phyloP scores from a whole-genome alignment of 2,113 vertebrate species.

The Tragelaphus scriptus region DNA sequence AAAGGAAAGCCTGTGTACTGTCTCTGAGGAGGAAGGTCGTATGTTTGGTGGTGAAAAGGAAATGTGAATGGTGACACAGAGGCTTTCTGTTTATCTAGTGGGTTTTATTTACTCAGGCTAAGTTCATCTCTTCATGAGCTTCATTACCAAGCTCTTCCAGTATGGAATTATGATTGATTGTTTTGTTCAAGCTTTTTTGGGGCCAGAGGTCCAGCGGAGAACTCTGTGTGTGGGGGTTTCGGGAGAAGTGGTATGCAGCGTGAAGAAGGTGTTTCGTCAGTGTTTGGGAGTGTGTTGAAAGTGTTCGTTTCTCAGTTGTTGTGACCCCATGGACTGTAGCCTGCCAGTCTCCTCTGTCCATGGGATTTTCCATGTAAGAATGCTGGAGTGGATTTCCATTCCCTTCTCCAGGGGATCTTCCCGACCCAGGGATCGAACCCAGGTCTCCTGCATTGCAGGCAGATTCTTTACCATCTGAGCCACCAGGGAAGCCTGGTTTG shows the following conservation, averaged over 20 bases:
- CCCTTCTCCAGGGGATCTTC: background rate
- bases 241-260: background rate
- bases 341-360: background rate
- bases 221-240: background rate
- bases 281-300: background rate
- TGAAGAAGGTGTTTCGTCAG: background rate
- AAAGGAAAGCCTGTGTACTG: background rate
- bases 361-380: background rate
- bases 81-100: background rate
- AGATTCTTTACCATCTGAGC: background rate
- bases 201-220: background rate
- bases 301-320: background rate
- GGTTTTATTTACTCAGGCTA: background rate
- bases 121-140: background rate
- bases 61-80: rapidly evolving
- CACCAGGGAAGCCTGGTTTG: background rate
- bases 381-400: background rate
- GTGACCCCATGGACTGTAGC: background rate
- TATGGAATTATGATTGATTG: background rate
- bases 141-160: background rate
- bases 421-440: background rate
- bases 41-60: background rate
- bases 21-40: background rate
- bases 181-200: background rate
- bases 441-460: background rate